phyloP scores from a whole-genome alignment of 2,797 vertebrate species.

The Ara ararauna region DNA sequence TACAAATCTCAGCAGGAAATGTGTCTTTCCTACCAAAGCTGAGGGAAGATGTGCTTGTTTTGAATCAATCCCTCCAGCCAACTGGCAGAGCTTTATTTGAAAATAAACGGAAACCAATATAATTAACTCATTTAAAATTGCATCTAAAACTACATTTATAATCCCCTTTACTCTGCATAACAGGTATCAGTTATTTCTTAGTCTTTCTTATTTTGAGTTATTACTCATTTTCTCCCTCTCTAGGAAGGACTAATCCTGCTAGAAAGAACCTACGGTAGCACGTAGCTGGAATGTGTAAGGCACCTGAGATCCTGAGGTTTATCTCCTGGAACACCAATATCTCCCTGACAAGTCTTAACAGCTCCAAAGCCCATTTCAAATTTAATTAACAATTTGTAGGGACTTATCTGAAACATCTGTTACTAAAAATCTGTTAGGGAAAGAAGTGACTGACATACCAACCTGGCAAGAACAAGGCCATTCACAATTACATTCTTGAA shows the following conservation, averaged over 20 bases:
- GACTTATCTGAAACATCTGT: background rate
- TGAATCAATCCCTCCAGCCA: background rate
- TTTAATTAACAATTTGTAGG: background rate
- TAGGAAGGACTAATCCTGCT: background rate
- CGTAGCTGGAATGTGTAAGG: background rate
- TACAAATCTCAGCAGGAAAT: background rate
- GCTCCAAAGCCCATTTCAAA: background rate
- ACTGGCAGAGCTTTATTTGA: background rate
- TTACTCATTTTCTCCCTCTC: background rate
- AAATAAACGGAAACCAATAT: background rate
- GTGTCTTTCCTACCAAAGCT: background rate
- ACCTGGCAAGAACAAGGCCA: conserved; percentile 94
- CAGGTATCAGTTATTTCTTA: background rate
- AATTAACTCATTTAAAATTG: background rate
- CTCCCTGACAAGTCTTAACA: background rate
- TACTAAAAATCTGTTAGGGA: background rate
- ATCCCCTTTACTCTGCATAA: background rate
- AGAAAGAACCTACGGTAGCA: background rate
- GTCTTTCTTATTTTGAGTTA: background rate
- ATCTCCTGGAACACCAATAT: background rate
- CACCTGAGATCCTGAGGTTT: background rate
- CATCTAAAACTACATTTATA: background rate
- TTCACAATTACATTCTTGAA: conserved; percentile 99
- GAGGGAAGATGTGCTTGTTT: background rate
- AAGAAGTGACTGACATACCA: conserved; percentile 9